These are phyloP conservation scores for Piprites chloris DNA, from an alignment of 2,113 vertebrate species.

Conservation along the genomic window DNA sequence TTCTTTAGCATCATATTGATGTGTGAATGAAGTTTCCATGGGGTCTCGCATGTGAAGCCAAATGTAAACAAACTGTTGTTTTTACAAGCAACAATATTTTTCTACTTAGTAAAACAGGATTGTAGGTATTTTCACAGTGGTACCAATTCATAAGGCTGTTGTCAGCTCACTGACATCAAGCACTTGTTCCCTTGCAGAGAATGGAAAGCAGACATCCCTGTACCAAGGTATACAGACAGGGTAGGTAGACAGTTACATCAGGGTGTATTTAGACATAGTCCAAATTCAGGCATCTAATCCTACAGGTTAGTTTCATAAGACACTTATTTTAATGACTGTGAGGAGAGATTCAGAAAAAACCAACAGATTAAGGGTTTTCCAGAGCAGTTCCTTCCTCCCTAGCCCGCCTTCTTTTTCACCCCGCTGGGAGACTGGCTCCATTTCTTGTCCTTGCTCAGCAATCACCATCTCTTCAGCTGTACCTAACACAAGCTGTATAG, in stretches of 20 bases:
- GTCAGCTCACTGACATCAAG: neutral
- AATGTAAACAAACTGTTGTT: too few relatives aligned
- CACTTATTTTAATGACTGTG: neutral
- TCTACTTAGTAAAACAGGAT: neutral
- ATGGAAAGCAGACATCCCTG: neutral
- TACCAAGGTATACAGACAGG: neutral
- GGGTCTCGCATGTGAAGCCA: too few relatives aligned
- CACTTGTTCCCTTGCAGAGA: neutral
- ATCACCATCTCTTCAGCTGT: neutral
- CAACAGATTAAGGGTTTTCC: neutral
- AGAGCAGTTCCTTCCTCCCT: neutral
- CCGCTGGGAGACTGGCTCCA: neutral
- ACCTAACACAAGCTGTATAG: neutral
- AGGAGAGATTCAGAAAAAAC: neutral
- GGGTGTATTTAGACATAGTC: too few relatives aligned
- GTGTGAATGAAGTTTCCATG: too few relatives aligned
- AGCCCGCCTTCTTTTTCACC: rapidly evolving
- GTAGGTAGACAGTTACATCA: neutral
- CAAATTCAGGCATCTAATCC: neutral
- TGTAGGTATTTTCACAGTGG: neutral
- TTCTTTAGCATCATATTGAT: too few relatives aligned
- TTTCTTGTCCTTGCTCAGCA: neutral
- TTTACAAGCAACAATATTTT: neutral
- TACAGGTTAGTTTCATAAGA: neutral
- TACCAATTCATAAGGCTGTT: neutral